Conservation (phyloP, 2,888 invertebrate genomes). For the Electrophaes corylata region DNA sequence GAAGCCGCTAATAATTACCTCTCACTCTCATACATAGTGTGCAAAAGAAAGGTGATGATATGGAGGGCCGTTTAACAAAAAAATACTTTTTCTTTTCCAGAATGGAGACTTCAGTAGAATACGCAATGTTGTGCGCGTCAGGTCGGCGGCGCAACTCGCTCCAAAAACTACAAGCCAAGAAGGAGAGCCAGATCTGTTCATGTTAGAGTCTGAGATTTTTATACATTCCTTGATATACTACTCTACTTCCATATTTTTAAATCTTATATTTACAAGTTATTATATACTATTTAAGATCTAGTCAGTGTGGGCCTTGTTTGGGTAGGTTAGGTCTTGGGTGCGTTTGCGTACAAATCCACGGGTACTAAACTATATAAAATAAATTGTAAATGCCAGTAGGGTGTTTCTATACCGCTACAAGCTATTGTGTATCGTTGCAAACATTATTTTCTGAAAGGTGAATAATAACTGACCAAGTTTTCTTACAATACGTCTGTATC, state of each 20-base stretch:
- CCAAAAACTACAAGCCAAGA: constrained; percentile 73
- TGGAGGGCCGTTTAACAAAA: not conserved
- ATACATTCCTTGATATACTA: constrained; percentile 42
- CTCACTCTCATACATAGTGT: no score
- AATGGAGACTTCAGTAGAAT: constrained; percentile 88
- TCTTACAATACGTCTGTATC: no score
- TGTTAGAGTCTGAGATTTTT: constrained; percentile 69
- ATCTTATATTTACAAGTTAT: constrained; percentile 37
- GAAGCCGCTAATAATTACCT: no score
- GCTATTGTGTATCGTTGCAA: no score
- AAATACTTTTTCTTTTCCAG: constrained; percentile 57
- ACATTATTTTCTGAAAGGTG: no score
- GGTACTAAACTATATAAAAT: not conserved
- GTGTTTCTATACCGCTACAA: not conserved
- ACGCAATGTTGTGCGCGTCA: constrained; percentile 84
- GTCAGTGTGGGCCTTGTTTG: not conserved
- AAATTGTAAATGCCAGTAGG: not conserved
- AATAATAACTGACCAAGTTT: no score
- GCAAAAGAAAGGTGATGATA: no score
- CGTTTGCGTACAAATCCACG: not conserved
- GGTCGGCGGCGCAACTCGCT: constrained; percentile 73
- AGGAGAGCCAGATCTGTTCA: constrained; percentile 69
- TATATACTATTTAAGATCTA: constrained; percentile 5
- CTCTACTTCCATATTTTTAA: constrained; percentile 34
- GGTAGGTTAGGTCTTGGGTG: not conserved